Evolutionary conservation across 1,140 invertebrate species (phyloP), one percentile per base, ranked within the genome.

Genomic region (Saccostrea cuccullata): DNA sequence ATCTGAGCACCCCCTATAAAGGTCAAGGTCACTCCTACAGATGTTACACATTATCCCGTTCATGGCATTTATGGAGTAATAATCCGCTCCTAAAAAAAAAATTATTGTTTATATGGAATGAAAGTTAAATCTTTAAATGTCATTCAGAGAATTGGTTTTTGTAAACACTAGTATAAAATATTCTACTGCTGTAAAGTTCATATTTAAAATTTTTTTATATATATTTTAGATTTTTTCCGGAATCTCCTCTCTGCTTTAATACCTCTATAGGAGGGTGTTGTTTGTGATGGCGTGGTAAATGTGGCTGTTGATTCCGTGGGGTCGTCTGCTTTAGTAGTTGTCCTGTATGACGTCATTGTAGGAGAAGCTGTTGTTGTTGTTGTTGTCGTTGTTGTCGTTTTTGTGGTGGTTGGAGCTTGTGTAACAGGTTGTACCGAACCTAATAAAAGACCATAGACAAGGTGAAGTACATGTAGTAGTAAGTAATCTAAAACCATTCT

Each of bases 51-150:
- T 23, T 11, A 77, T 77, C 8, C 70, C 70, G 26, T 77, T 77
- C 70, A 77, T 77, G 1, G 70, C 70, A 15, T 77, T 77, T 26
- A 77, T 77, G 26, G 70, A 77, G 70, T 77, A 77, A 13, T 77
- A 77, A 17, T 77, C 70, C 4, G 26, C 70, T 30, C 70, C 70
- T 77, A 26, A 30, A 77, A 77, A 26, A n/a, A 77, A 3, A 20
- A 64, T 20, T 64, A 2, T 17, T 36, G 30, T 36, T 36, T 36
- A 36, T 17, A 60, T 60, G 58, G 20, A 12, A 4, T 60, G 58
- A 60, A 17, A 3, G 58, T 4, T 60, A 60, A 36, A 47, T 2
- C 5, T 47, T 9, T 6, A 9, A 47, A 47, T 47, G 47, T 47
- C 9, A 47, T 8, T 47, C 47, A 8, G 47, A 47, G 47, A 47